Evolutionary conservation across 2,113 vertebrate species (phyloP).

Genomic region (Odontophorus gujanensis): DNA sequence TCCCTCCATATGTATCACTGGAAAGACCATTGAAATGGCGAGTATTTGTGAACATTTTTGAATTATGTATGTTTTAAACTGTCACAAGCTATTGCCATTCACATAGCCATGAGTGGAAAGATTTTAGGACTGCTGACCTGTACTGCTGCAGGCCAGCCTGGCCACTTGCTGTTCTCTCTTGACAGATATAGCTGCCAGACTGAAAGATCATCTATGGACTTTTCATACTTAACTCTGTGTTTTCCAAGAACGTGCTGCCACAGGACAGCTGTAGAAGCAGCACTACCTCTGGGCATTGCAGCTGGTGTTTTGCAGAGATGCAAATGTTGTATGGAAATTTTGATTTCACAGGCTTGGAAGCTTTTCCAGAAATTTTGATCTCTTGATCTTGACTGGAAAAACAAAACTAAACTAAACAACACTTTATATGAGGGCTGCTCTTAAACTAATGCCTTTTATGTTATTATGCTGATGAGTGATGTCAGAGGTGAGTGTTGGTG

Average conservation of each 20-base stretch:
- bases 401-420: too few species aligned
- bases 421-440: too few species aligned
- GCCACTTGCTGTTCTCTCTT: background rate
- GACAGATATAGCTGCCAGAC: background rate
- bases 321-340: background rate
- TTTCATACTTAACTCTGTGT: background rate
- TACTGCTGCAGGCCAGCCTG: background rate
- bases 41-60: rapidly evolving
- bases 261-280: background rate
- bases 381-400: background rate
- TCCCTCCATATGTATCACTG: background rate
- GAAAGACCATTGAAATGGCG: background rate
- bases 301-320: background rate
- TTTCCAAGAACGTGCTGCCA: background rate
- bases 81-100: background rate
- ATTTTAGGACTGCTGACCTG: background rate
- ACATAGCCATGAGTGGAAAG: background rate
- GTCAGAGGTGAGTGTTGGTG: too few species aligned
- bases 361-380: background rate
- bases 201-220: background rate
- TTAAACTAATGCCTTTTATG: too few species aligned
- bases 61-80: background rate
- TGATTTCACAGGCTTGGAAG: background rate
- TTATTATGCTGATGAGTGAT: too few species aligned
- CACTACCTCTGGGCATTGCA: background rate